Evolutionary conservation across 2,888 invertebrate species (phyloP).

Genomic region (Eucera pruinosa): DNA sequence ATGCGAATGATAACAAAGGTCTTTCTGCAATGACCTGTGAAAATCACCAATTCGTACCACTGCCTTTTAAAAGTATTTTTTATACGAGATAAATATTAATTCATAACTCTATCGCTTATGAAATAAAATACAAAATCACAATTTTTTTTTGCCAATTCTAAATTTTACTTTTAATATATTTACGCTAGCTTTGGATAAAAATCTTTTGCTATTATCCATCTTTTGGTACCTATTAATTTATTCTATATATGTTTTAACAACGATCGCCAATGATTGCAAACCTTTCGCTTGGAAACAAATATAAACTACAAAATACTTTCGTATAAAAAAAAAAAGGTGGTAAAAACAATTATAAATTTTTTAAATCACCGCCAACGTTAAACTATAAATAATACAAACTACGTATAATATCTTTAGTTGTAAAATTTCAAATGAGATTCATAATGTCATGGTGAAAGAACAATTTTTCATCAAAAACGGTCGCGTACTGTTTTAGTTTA

Average conservation of each 20-base stretch:
- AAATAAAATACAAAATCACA: slow-evolving; percentile 21
- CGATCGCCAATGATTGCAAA: slow-evolving; percentile 22
- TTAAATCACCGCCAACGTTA: slow-evolving; percentile 38
- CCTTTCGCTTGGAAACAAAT: slow-evolving; percentile 42
- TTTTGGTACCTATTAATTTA: slow-evolving; percentile 36
- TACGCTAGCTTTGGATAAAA: slow-evolving; percentile 6
- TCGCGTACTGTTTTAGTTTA: slow-evolving; percentile 38
- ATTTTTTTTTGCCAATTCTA: neutral
- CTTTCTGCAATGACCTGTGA: too few species aligned
- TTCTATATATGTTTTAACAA: slow-evolving; percentile 49
- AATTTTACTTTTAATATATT: slow-evolving; percentile 25
- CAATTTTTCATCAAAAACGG: neutral
- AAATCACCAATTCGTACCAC: neutral
- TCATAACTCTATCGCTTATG: neutral
- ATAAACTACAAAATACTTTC: slow-evolving; percentile 16
- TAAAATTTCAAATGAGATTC: slow-evolving; percentile 34
- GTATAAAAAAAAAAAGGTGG: slow-evolving; percentile 27
- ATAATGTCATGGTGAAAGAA: neutral
- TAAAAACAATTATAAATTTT: slow-evolving; percentile 47
- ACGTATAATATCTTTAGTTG: slow-evolving; percentile 32
- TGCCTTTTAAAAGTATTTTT: slow-evolving; percentile 5
- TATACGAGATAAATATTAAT: slow-evolving; percentile 10
- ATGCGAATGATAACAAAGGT: too few species aligned
- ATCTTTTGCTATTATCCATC: slow-evolving; percentile 13
- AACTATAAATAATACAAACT: slow-evolving; percentile 27